Percentiles rank a stretch among this genome's conserved stretches.
phyloP scores from a whole-genome alignment of 1,140 invertebrate genomes.

The Bombyx mori region ASM3026992v2 NC_085111.1:10973501-10974000 shows the following conservation, averaged over 20 bases:
- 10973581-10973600: slow-evolving; percentile 56
- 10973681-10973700: slow-evolving; percentile 65
- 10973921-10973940: too few species aligned
- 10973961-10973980: too few species aligned
- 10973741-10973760: slow-evolving; percentile 67
- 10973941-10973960: too few species aligned
- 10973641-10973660: slow-evolving; percentile 55
- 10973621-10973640: slow-evolving; percentile 63
- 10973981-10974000: too few species aligned
- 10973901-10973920: too few species aligned
- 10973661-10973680: slow-evolving; percentile 60
- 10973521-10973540: slow-evolving; percentile 57
- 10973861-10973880: too few species aligned
- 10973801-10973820: slow-evolving; percentile 67
- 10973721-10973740: slow-evolving; percentile 71
- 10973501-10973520: slow-evolving; percentile 54
- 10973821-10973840: slow-evolving; percentile 54
- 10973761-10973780: slow-evolving; percentile 61
- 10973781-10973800: slow-evolving; percentile 57
- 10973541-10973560: slow-evolving; percentile 56
- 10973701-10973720: slow-evolving; percentile 51
- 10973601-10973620: slow-evolving; percentile 43
- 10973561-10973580: slow-evolving; percentile 64
- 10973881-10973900: too few species aligned
- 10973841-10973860: background rate